phyloP scores from a whole-genome alignment of 2,888 invertebrate species.

The Xanthia togata region DNA sequence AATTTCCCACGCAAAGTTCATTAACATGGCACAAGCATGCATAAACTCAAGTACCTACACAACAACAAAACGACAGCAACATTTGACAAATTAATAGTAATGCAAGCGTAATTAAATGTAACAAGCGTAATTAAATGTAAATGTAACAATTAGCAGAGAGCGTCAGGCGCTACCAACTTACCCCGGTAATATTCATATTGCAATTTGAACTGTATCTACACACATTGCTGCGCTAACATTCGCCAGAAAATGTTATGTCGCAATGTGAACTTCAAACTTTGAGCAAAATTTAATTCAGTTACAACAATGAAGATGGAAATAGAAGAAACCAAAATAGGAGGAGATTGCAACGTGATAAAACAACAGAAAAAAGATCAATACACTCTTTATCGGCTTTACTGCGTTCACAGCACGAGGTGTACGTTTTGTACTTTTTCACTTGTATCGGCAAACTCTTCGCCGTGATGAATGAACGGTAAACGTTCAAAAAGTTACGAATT shows the following conservation, averaged over 20 bases:
- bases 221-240: constrained; percentile 39
- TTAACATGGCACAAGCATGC: not conserved
- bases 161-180: constrained; percentile 35
- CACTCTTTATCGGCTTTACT: constrained; percentile 46
- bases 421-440: constrained; percentile 63
- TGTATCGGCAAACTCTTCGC: constrained; percentile 61
- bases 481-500: constrained; percentile 50
- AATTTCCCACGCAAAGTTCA: constrained; percentile 12
- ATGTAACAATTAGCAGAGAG: constrained; percentile 54
- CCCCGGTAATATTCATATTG: constrained; percentile 50
- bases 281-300: constrained; percentile 28
- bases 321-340: constrained; percentile 33
- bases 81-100: constrained; percentile 32
- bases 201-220: constrained; percentile 50
- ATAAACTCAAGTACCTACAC: constrained; percentile 11
- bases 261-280: constrained; percentile 23
- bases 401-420: constrained; percentile 23
- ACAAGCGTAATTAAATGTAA: constrained; percentile 54
- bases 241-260: constrained; percentile 47
- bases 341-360: constrained; percentile 47
- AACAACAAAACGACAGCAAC: constrained; percentile 6
- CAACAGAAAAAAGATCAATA: constrained; percentile 43
- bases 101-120: constrained; percentile 47
- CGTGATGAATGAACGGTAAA: constrained; percentile 60
- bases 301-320: constrained; percentile 27